These are phyloP conservation scores for Melanotaenia pygmaea DNA, from an alignment of 2,797 vertebrate genomes.

Conservation along the genomic window DNA sequence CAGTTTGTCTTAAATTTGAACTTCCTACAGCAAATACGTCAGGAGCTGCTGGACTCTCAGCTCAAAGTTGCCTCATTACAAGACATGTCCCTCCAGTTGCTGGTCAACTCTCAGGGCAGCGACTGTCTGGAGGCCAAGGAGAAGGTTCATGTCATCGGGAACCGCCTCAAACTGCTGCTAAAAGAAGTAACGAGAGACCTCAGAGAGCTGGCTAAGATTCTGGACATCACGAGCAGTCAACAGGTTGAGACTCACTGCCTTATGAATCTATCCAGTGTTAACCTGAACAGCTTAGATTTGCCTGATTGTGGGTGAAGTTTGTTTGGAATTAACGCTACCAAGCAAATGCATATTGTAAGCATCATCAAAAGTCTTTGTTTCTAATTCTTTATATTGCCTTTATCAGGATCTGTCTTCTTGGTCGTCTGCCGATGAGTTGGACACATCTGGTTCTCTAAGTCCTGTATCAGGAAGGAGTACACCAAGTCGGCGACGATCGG, in stretches of 20 bases:
- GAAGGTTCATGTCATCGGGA: slow-evolving; percentile 97
- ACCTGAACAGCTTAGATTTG: not conserved
- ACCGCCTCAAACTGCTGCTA: slow-evolving; percentile 93
- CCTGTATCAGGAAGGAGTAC: slow-evolving; percentile 93
- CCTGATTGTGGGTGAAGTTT: not conserved
- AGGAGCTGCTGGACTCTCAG: slow-evolving; percentile 92
- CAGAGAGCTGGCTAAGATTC: slow-evolving; percentile 90
- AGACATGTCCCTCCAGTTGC: slow-evolving; percentile 94
- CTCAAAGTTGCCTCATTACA: slow-evolving; percentile 91
- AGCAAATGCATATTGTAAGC: not conserved
- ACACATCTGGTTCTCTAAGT: slow-evolving; percentile 95
- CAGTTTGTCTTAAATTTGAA: not conserved
- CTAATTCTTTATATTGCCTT: not conserved
- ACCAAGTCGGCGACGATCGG: slow-evolving; percentile 90
- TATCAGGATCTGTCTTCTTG: slow-evolving; percentile 95
- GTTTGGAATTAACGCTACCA: not conserved
- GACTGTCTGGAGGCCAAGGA: slow-evolving; percentile 98
- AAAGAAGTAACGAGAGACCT: slow-evolving; percentile 91
- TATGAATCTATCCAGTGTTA: too few relatives aligned
- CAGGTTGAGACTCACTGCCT: slow-evolving; percentile 81
- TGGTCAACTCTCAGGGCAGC: slow-evolving; percentile 88
- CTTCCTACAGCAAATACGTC: slow-evolving; percentile 90
- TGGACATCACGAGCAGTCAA: slow-evolving; percentile 93
- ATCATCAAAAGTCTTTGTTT: not conserved
- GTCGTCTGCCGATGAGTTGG: slow-evolving; percentile 96